Evolutionary conservation across 2,113 vertebrate species (phyloP).

Genomic region (Eurypyga helias): DNA sequence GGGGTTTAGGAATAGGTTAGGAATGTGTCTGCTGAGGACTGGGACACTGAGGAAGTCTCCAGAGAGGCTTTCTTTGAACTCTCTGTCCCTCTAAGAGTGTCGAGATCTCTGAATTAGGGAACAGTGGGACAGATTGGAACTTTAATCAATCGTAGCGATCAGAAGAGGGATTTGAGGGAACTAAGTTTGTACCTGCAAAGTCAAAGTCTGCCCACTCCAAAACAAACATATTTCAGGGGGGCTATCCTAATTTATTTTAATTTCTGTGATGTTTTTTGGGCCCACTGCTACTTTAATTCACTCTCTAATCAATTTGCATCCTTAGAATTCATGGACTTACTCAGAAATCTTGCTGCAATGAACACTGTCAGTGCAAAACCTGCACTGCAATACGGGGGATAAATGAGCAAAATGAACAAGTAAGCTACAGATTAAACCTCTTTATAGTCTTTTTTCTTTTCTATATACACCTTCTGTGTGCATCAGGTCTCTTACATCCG

Average conservation of each 20-base stretch:
- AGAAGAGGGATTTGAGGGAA: not conserved
- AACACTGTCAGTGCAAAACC: not conserved
- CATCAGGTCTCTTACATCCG: not conserved
- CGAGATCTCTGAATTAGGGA: not conserved
- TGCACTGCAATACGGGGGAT: not conserved
- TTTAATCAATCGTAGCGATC: not conserved
- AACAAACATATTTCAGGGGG: not conserved
- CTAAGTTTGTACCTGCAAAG: not conserved
- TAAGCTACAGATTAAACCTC: not conserved
- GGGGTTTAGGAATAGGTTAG: not conserved
- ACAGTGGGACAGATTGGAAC: not conserved
- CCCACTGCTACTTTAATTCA: not conserved
- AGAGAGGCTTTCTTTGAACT: not conserved
- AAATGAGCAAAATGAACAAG: not conserved
- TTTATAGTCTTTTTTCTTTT: not conserved
- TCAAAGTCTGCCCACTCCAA: not conserved
- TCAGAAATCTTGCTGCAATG: not conserved
- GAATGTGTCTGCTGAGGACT: not conserved
- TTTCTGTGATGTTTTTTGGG: not conserved
- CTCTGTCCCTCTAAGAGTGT: not conserved
- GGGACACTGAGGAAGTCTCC: not conserved
- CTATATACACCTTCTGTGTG: not conserved
- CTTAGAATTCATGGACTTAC: not conserved
- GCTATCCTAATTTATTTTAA: not conserved
- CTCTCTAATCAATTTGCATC: not conserved